Evolutionary conservation across 2,888 invertebrate genomes (phyloP).

Genomic region (Incurvaria masculella): DNA sequence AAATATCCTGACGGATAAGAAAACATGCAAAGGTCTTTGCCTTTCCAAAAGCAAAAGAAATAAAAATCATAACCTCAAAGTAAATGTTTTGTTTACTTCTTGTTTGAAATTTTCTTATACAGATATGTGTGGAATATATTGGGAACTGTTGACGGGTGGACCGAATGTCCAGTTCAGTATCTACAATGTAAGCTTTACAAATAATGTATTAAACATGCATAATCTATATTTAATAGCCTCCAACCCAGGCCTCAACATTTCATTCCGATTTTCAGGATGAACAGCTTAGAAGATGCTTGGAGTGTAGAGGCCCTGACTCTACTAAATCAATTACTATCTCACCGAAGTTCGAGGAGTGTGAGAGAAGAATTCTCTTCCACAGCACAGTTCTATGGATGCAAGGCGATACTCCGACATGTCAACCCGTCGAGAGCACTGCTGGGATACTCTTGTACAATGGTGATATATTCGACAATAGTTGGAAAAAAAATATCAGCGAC

Average conservation of each 20-base stretch:
- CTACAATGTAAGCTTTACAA: no score
- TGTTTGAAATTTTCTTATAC: conserved; percentile 3
- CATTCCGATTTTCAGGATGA: conserved; percentile 30
- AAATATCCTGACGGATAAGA: no score
- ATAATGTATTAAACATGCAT: no score
- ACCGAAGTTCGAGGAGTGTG: conserved; percentile 18
- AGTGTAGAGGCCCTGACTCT: conserved; percentile 58
- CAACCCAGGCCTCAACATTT: no score
- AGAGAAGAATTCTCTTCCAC: conserved; percentile 31
- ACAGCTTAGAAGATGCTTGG: conserved; percentile 34
- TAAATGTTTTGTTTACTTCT: conserved; percentile 5
- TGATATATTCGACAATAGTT: conserved; percentile 68
- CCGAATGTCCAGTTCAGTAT: conserved; percentile 16
- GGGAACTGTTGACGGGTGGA: conserved; percentile 29
- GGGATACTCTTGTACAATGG: conserved; percentile 85
- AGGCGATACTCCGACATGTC: conserved; percentile 59
- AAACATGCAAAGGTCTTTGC: no score
- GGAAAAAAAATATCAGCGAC: conserved; percentile 41
- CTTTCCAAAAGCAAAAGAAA: neutral
- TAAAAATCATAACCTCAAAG: neutral
- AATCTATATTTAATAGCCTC: no score
- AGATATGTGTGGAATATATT: conserved; percentile 56
- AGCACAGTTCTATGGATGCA: conserved; percentile 82
- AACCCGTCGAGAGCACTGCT: conserved; percentile 63
- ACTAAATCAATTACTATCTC: conserved; percentile 13